Base-by-base conservation (phyloP, 2,888 invertebrate genomes). In the Polymixis flavicincta region DNA sequence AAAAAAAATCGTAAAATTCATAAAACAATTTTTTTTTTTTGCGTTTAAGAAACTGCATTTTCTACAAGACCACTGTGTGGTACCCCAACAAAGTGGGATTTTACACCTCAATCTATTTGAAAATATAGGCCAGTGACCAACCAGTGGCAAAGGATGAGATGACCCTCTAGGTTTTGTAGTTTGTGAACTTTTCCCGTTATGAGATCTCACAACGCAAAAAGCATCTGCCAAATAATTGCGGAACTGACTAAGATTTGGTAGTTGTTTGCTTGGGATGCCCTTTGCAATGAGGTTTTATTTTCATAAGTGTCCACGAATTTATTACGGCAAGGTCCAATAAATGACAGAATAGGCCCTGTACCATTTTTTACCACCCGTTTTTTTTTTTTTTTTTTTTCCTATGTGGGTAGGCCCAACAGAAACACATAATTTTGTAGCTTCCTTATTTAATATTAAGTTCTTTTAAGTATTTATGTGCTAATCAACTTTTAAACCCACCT, bases 21-120 rank as follows among this genome's bases (percentile, higher is more conserved):
- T 37, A 22, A 60, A 60, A 11, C 37, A 37, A 60, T 60, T 37
- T n/a, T 42, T 37, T 37, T 22, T 22, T 22, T 11, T n/a, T n/a
- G n/a, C 37, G 11, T 60, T 42, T 13, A 60, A 9, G 60, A 37
- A 22, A 60, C 60, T 60, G 22, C 60, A 60, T 60, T 60, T 60
- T 22, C 60, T 37, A n/a, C 60, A 60, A 37, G 60, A 60, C 60
- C 60, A 60, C 60, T 59, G 59, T 59, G n/a, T n/a, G n/a, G 59
- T 59, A 59, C 59, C 59, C 59, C 32, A 32, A 59, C 59, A 59
- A 19, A 19, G 59, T 17, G 59, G 59, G 17, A 37, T 60, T 60
- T 60, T 60, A 9, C 37, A n/a, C 60, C 37, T 37, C 37, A 37
- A 6, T 37, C 37, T 37, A 42, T 60, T 37, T 9, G 37, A 22